These are phyloP conservation scores for Channa striata DNA, from an alignment of 2,797 vertebrate genomes.

Conservation along the genomic window DNA sequence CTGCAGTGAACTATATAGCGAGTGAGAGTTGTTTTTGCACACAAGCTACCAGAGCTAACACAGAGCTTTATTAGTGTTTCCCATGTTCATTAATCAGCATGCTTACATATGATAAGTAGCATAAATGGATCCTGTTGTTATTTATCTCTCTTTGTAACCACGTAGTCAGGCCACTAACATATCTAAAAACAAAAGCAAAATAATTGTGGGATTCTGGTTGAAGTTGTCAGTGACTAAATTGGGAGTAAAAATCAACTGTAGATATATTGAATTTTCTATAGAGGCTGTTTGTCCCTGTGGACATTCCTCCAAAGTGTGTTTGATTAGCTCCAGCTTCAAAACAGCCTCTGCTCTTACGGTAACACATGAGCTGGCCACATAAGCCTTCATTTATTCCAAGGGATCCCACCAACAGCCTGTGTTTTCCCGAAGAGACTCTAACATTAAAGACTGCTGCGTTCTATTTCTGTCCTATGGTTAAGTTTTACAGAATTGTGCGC, in stretches of 20 bases:
- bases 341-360: conserved; percentile 62
- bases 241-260: conserved; percentile 37
- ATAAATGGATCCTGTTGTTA: neutral
- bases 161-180: neutral
- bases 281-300: conserved; percentile 22
- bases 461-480: conserved; percentile 78
- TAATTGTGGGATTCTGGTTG: neutral
- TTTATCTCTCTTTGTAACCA: neutral
- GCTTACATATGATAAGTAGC: no score
- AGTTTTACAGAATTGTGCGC: conserved; percentile 72
- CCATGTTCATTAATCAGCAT: no score
- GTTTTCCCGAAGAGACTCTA: conserved; percentile 61
- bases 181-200: conserved; percentile 3
- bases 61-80: no score
- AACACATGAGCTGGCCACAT: conserved; percentile 65
- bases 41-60: no score
- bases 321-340: conserved; percentile 66
- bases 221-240: conserved; percentile 16
- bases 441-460: conserved; percentile 69
- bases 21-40: no score
- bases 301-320: conserved; percentile 61
- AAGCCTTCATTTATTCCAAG: conserved; percentile 69
- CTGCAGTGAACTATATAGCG: no score
- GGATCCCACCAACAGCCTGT: conserved; percentile 68
- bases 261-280: conserved; percentile 45